Conservation (phyloP, 1,140 invertebrate genomes). For the Sminthurides bifidus region DNA sequence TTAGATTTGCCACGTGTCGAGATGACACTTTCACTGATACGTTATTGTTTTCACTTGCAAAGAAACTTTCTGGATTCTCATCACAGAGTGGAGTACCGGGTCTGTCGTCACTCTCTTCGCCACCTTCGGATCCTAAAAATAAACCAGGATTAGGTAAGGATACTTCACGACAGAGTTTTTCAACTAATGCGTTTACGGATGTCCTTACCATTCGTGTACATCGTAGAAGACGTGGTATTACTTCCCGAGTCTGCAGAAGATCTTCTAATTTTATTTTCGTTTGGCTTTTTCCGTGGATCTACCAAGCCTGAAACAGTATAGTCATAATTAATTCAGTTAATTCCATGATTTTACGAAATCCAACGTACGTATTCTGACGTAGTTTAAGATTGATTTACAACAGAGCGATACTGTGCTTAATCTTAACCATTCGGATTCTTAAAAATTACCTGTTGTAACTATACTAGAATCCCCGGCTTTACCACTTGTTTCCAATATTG, state of each 20-base stretch:
- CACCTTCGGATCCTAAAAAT: constrained; percentile 30
- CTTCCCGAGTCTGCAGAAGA: constrained; percentile 30
- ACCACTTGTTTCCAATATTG: constrained; percentile 10
- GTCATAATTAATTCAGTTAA: neutral
- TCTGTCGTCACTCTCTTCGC: constrained; percentile 39
- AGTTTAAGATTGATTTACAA: neutral
- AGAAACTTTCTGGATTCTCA: constrained; percentile 57
- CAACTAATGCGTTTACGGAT: too few relatives aligned
- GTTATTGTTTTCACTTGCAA: constrained; percentile 8
- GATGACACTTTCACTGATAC: too few relatives aligned
- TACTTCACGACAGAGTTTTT: too few relatives aligned
- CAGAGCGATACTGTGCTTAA: neutral
- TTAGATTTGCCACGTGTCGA: constrained; percentile 24
- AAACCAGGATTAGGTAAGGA: too few relatives aligned
- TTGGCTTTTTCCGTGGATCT: constrained; percentile 23
- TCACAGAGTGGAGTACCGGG: constrained; percentile 72
- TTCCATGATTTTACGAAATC: neutral
- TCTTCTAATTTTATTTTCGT: constrained; percentile 24
- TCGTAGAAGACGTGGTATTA: constrained; percentile 6
- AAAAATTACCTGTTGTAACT: constrained; percentile 17
- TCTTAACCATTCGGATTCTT: neutral
- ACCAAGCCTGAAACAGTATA: constrained; percentile 11
- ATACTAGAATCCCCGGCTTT: constrained; percentile 7
- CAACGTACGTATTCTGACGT: neutral
- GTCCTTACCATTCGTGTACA: too few relatives aligned